Evolutionary conservation across 2,113 vertebrate species (phyloP).

Genomic region (Xyliphius kryptos): DNA sequence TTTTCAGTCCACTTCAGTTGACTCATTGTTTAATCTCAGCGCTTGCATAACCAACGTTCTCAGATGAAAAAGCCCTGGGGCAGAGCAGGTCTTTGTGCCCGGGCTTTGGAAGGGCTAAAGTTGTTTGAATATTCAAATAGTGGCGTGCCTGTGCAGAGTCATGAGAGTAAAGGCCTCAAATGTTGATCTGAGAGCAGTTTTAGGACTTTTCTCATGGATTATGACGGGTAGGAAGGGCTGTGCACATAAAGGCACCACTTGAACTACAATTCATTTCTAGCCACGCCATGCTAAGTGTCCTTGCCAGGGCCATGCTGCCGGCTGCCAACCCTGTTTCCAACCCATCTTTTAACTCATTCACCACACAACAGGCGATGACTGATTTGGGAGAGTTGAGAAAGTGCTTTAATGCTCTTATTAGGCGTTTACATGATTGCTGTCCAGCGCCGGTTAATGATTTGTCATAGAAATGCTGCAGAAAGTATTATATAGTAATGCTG

Average conservation of each 20-base stretch:
- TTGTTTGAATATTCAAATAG: constrained; percentile 35
- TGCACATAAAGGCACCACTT: background rate
- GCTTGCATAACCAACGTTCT: background rate
- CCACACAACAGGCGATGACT: background rate
- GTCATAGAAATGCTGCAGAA: too few species aligned
- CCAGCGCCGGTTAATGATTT: too few species aligned
- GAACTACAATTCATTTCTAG: background rate
- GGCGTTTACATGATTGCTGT: too few species aligned
- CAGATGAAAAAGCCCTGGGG: background rate
- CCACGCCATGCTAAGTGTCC: constrained; percentile 18
- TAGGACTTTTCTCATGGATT: background rate
- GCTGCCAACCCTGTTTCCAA: background rate
- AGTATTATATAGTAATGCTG: too few species aligned
- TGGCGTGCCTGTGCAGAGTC: background rate
- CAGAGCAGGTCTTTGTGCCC: background rate
- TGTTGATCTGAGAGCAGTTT: background rate
- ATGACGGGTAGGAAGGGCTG: background rate
- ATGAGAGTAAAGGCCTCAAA: background rate
- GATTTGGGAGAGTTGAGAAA: background rate
- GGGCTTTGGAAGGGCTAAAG: background rate
- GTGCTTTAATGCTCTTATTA: too few species aligned
- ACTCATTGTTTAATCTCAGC: background rate
- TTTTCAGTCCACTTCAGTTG: background rate
- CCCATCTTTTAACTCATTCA: background rate
- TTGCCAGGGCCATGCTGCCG: background rate